phyloP scores from a whole-genome alignment of 2,113 vertebrate genomes.

The Petrocephalus zakoni region DNA sequence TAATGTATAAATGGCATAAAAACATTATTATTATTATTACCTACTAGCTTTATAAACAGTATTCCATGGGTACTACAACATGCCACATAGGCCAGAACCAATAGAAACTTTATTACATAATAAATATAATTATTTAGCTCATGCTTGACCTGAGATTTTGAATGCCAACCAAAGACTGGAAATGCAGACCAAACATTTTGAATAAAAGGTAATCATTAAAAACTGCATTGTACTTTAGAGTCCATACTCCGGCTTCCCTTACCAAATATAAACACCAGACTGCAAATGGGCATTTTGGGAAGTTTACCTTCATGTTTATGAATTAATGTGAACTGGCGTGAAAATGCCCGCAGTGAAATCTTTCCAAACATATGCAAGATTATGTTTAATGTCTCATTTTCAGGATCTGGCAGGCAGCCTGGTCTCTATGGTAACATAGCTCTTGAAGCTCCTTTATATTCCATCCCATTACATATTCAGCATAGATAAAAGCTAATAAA shows the following conservation, averaged over 20 bases:
- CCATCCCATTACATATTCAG: conserved; percentile 1
- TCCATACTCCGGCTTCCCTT: neutral
- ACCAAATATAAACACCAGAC: neutral
- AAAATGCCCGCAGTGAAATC: neutral
- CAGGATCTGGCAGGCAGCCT: neutral
- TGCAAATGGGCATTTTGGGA: neutral
- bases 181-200: neutral
- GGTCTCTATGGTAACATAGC: neutral
- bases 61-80: neutral
- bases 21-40: neutral
- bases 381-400: neutral
- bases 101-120: neutral
- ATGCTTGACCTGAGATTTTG: neutral
- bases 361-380: neutral
- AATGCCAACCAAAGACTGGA: neutral
- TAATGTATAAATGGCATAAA: neutral
- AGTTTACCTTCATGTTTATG: conserved; percentile 1
- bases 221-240: neutral
- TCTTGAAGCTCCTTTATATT: neutral
- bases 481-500: conserved; percentile 8
- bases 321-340: neutral
- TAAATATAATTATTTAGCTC: neutral
- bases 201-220: neutral
- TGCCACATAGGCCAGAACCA: neutral
- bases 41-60: neutral